These are phyloP conservation scores for Ceratotherium simum DNA, from an alignment of 2,113 vertebrate species.

Conservation along the genomic window DNA sequence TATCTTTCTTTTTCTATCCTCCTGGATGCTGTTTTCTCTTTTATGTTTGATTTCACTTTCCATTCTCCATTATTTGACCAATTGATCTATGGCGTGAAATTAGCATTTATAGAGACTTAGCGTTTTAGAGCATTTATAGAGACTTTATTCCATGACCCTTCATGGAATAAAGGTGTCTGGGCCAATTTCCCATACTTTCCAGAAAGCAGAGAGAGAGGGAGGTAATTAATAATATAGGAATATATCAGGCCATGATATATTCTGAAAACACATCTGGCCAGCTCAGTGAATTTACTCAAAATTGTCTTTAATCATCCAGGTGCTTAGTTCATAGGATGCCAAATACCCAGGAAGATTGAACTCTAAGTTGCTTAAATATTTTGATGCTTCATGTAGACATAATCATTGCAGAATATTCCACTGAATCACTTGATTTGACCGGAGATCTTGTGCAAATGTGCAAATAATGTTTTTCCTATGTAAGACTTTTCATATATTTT, in stretches of 20 bases:
- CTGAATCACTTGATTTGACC: background rate
- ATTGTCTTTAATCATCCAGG: background rate
- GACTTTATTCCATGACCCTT: background rate
- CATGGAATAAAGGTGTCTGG: background rate
- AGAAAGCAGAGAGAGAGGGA: background rate
- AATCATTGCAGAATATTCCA: background rate
- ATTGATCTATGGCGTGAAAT: background rate
- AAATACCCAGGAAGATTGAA: background rate
- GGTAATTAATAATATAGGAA: background rate
- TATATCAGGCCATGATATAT: background rate
- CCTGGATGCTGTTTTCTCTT: background rate
- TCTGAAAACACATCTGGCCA: background rate
- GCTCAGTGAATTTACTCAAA: background rate
- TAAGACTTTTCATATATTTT: background rate
- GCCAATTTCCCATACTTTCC: background rate
- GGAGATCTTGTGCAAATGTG: background rate
- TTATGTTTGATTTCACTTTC: background rate
- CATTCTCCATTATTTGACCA: background rate
- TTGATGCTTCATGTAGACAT: background rate
- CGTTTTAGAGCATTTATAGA: background rate
- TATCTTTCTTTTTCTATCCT: background rate
- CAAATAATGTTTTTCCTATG: background rate
- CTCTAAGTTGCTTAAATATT: background rate
- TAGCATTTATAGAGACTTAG: background rate
- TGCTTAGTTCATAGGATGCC: background rate